A percentile compares a stretch with the other conserved stretches of the same genome.
These are phyloP conservation scores for Chiloscyllium punctatum DNA, from an alignment of 2,797 vertebrate species.

Conservation along the genomic window DNA sequence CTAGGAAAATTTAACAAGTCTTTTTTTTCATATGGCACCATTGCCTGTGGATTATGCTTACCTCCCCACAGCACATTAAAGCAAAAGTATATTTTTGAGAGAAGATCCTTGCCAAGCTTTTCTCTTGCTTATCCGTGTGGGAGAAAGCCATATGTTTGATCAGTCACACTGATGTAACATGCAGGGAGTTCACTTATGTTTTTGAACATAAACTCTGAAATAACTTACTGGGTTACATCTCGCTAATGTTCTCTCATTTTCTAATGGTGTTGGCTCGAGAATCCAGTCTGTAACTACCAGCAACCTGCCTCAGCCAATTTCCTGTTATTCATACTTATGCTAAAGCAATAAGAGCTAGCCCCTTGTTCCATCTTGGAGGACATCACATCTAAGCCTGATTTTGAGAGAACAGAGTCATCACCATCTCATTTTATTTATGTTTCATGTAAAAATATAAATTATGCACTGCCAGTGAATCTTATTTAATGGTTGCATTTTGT, in stretches of 20 bases:
- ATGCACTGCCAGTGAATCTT: not conserved
- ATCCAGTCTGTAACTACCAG: not conserved
- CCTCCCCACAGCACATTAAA: not conserved
- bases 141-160: constrained; percentile 23
- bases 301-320: not conserved
- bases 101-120: not conserved
- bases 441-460: not conserved
- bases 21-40: not conserved
- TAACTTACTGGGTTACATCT: not conserved
- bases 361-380: not conserved
- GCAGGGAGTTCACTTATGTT: not conserved
- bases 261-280: too few species aligned
- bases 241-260: not conserved
- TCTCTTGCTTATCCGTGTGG: not conserved
- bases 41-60: not conserved
- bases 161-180: constrained; percentile 10
- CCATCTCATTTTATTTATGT: not conserved
- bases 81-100: not conserved
- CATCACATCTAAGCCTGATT: not conserved
- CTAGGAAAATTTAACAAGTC: not conserved
- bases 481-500: not conserved
- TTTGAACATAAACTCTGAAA: not conserved
- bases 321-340: not conserved
- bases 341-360: not conserved
- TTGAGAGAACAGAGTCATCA: not conserved